Percentiles rank a stretch among this genome's conserved stretches.
Conservation (phyloP, 2,113 vertebrate genomes). For the Heterocephalus glaber region DNA sequence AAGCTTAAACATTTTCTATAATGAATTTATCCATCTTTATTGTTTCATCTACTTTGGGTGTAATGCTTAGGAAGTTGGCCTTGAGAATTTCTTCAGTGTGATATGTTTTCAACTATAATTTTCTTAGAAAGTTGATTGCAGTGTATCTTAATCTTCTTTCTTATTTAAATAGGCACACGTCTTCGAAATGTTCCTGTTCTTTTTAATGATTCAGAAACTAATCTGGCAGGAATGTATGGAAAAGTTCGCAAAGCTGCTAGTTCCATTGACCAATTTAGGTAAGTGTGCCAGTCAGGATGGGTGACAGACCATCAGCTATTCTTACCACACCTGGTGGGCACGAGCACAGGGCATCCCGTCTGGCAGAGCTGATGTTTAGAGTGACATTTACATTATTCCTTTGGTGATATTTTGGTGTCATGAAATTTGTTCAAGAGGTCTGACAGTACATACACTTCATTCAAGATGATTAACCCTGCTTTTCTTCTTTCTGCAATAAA, state of each 20-base stretch:
- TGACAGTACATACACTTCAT: background rate
- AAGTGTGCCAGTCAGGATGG: background rate
- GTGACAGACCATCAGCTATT: rapidly evolving
- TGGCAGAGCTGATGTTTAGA: background rate
- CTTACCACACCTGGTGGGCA: background rate
- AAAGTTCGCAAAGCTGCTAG: conserved; percentile 96
- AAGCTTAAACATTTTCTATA: conserved; percentile 29
- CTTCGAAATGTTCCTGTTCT: conserved; percentile 94
- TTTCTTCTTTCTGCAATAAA: background rate
- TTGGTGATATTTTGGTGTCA: background rate
- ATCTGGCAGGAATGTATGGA: conserved; percentile 91
- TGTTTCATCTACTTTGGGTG: background rate
- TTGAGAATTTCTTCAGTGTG: background rate
- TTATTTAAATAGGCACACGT: conserved; percentile 87
- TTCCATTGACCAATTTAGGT: conserved; percentile 97
- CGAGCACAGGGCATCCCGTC: background rate
- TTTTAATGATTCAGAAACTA: conserved; percentile 90
- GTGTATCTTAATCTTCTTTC: background rate
- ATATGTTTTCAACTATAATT: background rate
- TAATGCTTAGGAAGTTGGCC: conserved; percentile 8
- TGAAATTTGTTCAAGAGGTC: background rate
- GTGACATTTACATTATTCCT: background rate
- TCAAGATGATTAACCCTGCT: background rate
- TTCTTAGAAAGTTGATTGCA: conserved; percentile 48
- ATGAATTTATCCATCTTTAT: background rate